Evolutionary conservation across 2,113 vertebrate genomes (phyloP), one percentile per base, ranked within the genome.

Genomic region (Microcebus lehilahytsara): DNA sequence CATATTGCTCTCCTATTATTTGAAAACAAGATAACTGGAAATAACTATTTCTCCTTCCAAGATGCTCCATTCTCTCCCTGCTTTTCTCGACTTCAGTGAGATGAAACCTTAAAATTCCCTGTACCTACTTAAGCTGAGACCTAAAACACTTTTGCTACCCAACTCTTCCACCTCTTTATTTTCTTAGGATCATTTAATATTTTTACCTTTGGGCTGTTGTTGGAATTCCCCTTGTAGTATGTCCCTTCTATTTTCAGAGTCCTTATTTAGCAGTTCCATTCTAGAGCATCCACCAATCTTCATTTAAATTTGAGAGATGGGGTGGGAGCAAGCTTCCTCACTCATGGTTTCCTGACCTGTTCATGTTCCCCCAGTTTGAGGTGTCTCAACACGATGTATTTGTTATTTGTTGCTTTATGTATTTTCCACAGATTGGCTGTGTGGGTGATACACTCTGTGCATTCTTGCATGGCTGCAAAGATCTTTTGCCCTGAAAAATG

Each of bases 1-100:
- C 85, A 95, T 94, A 80, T 66, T 94, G 62, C 42, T 84, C 60
- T 83, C 25, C 67, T 75, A 19, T 92, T 93, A 86, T 58, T 87
- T 87, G 23, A 86, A 97, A 90, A 74, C 84, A 92, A 83, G 80
- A 84, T 90, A 96, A 75, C 67, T 71, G 0, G 1, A 69, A 75
- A 71, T 85, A 84, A 71, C 46, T 60, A 14, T 40, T 80, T 83
- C 34, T 89, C 16, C 64, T 34, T 93, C 69, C 16, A 58, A 27
- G 20, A 53, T 66, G 58, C 20, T 94, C 30, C 11, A 1, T 90
- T 93, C 79, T 58, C 69, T 87, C 23, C 30, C 25, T 37, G 3
- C 2, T 46, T 58, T 53, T 85, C 25, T 53, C 27, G 67, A 1
- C 86, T 86, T 87, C 49, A 56, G 0, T 66, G 25, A 25, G 2